Evolutionary conservation across 2,888 invertebrate genomes (phyloP), one percentile per base, ranked within the genome.

Genomic region (Pachycephus smyrnensis): DNA sequence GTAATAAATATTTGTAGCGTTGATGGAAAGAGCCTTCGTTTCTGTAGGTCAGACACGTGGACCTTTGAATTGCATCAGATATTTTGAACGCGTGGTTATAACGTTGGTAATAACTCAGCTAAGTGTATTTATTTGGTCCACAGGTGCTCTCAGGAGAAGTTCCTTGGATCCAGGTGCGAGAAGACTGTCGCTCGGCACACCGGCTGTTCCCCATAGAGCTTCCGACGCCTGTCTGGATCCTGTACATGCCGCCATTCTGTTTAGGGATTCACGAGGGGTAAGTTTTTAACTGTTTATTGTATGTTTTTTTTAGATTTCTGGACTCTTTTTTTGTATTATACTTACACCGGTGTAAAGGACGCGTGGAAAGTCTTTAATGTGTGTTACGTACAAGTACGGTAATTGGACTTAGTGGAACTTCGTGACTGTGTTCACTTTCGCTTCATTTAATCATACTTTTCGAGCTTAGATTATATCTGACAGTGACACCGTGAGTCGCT

Each of bases 181-280:
- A 83, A 94, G 97, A 82, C 94, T 96, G 80, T 97, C 97, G 4
- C 93, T 97, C 81, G 97, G 97, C 80, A 93, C 95, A 32, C 88
- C 90, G 3, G 89, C 90, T 9, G 86, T 92, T 79, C 93, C 93
- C 11, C 95, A 96, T 86, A 93, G 96, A 82, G 95, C 95, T 1
- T 95, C 95, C 0, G 97, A 97, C 90, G 96, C 96, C 76, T 95
- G 94, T 85, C 92, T 97, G 83, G 97, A 98, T 92, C 97, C 97
- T 31, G 94, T 96, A 87, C 97, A 97, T 92, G 97, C 97, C 76
- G 97, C 98, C 87, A 97, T 98, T 87, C 93, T 98, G 82, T 98
- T 98, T 92, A 94, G 97, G 86, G 97, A 98, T 92, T 96, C 97
- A n/a, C 93, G 97, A 93, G 97, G 97, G 94, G 97, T 97, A 92